phyloP scores from a whole-genome alignment of 1,140 invertebrate species.

The Bilobella aurantiaca region DNA sequence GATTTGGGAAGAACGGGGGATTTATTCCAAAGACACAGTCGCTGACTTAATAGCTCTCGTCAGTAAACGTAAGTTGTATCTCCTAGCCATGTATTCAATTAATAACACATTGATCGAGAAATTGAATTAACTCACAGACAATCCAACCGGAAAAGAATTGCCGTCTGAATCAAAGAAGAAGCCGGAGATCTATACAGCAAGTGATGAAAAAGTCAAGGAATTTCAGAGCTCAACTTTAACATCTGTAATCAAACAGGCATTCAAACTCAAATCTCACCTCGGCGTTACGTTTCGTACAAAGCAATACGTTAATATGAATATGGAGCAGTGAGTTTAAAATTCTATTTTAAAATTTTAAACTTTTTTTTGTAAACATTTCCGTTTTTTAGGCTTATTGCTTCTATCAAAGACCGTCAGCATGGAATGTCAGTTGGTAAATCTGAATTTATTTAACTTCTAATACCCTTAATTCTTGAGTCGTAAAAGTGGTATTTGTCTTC shows the following conservation, averaged over 20 bases:
- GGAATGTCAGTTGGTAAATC: conserved; percentile 21
- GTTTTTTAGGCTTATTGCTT: conserved; percentile 21
- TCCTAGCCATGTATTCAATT: neutral
- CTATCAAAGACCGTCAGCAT: conserved; percentile 31
- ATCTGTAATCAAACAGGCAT: conserved; percentile 28
- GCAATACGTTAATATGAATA: conserved; percentile 31
- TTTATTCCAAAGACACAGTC: conserved; percentile 33
- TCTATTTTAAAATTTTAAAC: neutral
- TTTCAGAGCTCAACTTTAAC: conserved; percentile 26
- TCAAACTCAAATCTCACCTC: conserved; percentile 31
- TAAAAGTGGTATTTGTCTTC: neutral
- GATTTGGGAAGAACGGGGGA: conserved; percentile 32
- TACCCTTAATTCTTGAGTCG: neutral
- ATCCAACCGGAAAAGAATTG: conserved; percentile 3
- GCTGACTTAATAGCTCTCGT: conserved; percentile 26
- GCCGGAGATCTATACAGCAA: conserved; percentile 34
- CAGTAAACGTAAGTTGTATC: conserved; percentile 17
- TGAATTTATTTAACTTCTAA: neutral
- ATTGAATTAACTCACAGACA: neutral
- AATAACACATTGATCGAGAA: too few relatives aligned
- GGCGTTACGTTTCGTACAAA: conserved; percentile 33
- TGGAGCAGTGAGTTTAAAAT: conserved; percentile 16
- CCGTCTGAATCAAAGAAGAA: conserved; percentile 28
- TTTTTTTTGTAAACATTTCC: neutral
- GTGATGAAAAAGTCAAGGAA: conserved; percentile 26